These are phyloP conservation scores for Hozukius guyotensis DNA, from an alignment of 2,797 vertebrate genomes.

Conservation along the genomic window DNA sequence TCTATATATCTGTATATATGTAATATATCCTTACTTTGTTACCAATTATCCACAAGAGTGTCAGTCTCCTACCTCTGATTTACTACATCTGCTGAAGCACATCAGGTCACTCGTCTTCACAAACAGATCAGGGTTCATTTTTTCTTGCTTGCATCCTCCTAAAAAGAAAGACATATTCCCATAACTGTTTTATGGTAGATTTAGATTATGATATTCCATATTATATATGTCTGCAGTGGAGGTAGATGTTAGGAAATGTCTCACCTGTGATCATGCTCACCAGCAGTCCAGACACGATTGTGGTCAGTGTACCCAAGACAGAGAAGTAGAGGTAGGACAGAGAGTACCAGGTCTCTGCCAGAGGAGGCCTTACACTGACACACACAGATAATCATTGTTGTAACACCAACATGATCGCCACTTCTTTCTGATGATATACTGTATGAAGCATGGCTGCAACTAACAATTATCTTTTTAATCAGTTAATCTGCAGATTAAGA, in stretches of 20 bases:
- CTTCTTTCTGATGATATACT: not conserved
- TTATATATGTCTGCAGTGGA: not conserved
- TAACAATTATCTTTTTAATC: not conserved
- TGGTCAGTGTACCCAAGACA: constrained; percentile 74
- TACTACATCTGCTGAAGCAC: constrained; percentile 63
- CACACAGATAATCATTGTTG: not conserved
- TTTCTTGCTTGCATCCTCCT: constrained; percentile 84
- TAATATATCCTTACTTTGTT: not conserved
- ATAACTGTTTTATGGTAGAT: not conserved
- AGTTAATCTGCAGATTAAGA: not conserved
- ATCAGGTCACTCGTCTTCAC: constrained; percentile 76
- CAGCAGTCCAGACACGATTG: constrained; percentile 73
- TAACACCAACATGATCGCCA: not conserved
- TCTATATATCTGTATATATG: not conserved
- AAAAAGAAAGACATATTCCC: not conserved
- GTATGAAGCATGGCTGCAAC: not conserved
- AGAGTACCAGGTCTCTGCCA: constrained; percentile 86
- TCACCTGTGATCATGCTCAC: constrained; percentile 83
- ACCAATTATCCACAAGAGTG: not conserved
- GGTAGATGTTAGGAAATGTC: not conserved
- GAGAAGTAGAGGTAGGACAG: constrained; percentile 85
- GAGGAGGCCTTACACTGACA: constrained; percentile 72
- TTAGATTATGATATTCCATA: not conserved
- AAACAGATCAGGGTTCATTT: constrained; percentile 74
- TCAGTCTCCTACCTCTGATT: constrained; percentile 71